Conservation (phyloP, 2,888 invertebrate species). For the Calephelis perditalis region DNA sequence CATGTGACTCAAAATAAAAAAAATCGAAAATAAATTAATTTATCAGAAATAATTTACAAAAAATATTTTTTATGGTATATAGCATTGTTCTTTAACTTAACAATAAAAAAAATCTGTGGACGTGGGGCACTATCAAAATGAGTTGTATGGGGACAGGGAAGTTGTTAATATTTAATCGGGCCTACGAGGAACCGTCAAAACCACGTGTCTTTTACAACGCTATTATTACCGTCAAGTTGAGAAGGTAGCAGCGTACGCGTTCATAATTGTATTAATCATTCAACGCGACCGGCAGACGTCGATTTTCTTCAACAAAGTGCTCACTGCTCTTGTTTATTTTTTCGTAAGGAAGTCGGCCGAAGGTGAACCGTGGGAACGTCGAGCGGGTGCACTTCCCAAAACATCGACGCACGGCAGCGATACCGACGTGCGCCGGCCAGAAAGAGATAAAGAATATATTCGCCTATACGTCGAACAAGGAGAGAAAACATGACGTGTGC, state of each 20-base stretch:
- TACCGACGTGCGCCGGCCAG: slow-evolving; percentile 64
- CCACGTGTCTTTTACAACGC: slow-evolving; percentile 61
- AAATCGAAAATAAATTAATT: slow-evolving; percentile 3
- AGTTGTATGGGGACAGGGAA: too few relatives aligned
- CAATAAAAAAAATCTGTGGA: too few relatives aligned
- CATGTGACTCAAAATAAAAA: slow-evolving; percentile 16
- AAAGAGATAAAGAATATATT: slow-evolving; percentile 44
- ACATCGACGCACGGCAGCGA: slow-evolving; percentile 77
- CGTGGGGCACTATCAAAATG: too few relatives aligned
- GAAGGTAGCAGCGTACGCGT: slow-evolving; percentile 69
- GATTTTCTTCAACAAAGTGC: slow-evolving; percentile 78
- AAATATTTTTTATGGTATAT: not conserved
- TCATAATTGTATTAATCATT: slow-evolving; percentile 78
- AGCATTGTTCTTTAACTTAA: not conserved
- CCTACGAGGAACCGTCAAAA: slow-evolving; percentile 27
- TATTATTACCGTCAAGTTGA: slow-evolving; percentile 62
- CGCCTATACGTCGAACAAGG: slow-evolving; percentile 35
- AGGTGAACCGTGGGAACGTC: slow-evolving; percentile 78
- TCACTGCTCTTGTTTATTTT: slow-evolving; percentile 78
- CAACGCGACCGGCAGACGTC: slow-evolving; percentile 75
- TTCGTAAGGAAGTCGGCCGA: slow-evolving; percentile 77
- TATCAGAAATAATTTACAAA: not conserved
- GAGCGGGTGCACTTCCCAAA: slow-evolving; percentile 79
- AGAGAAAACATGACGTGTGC: slow-evolving; percentile 67
- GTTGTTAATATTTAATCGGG: not conserved